Percentiles rank a stretch among this genome's conserved stretches.
Conservation (phyloP, 1,140 invertebrate species). For the Nylanderia fulva region DNA sequence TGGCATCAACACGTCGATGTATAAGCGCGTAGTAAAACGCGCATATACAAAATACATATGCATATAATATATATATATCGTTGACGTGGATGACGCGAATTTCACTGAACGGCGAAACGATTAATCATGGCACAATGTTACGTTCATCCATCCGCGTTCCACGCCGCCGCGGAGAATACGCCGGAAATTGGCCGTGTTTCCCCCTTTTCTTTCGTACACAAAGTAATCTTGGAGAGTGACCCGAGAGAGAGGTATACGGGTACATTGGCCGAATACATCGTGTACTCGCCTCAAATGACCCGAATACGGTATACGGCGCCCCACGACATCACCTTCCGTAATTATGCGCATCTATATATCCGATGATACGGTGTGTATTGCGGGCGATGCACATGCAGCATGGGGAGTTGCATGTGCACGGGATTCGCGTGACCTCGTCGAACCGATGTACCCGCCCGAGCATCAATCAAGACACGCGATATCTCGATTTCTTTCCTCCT, state of each 20-base stretch:
- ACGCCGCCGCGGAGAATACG: constrained; percentile 21
- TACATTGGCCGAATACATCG: constrained; percentile 32
- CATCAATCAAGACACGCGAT: constrained; percentile 72
- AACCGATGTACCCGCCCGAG: constrained; percentile 44
- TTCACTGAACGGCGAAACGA: constrained; percentile 33
- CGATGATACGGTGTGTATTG: constrained; percentile 8
- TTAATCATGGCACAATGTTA: constrained; percentile 31
- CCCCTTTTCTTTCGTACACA: constrained; percentile 17
- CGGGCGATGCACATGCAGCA: constrained; percentile 11
- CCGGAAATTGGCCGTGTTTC: constrained; percentile 45
- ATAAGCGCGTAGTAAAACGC: neutral
- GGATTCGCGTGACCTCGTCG: constrained; percentile 69
- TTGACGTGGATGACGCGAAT: constrained; percentile 20
- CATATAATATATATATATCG: too few species aligned
- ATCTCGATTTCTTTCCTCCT: constrained; percentile 52
- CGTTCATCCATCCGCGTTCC: neutral
- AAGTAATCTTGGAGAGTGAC: constrained; percentile 41
- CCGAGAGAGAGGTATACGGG: neutral
- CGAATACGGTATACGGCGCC: constrained; percentile 22
- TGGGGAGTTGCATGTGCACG: constrained; percentile 59
- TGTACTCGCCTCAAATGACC: constrained; percentile 31
- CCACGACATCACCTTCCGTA: constrained; percentile 68
- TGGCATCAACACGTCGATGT: constrained; percentile 22
- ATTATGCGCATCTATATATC: constrained; percentile 75
- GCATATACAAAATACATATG: too few species aligned